Conservation (phyloP, 30 jellyfish, hydroid and myxozoan species). For the Hydra vulgaris region DNA sequence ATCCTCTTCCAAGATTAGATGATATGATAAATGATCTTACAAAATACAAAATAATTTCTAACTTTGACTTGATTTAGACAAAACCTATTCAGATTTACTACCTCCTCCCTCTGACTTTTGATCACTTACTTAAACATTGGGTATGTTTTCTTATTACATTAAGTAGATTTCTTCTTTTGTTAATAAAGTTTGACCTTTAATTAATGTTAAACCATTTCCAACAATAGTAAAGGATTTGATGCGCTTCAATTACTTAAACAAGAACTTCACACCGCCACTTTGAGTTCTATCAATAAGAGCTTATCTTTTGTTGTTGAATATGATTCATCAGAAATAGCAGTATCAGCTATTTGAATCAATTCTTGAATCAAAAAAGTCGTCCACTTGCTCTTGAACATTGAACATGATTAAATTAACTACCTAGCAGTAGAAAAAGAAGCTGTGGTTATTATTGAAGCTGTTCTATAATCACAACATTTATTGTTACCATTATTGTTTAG, state of each 20-base stretch:
- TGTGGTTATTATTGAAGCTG: background rate
- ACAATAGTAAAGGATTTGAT: too few species aligned
- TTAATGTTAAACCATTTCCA: too few species aligned
- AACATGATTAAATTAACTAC: background rate
- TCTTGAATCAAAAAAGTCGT: background rate
- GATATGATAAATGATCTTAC: constrained; percentile 39
- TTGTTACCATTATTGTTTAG: too few species aligned
- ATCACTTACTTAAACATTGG: background rate
- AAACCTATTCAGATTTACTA: too few species aligned
- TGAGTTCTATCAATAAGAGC: too few species aligned
- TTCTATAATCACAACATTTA: background rate
- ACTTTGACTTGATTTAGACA: constrained; percentile 33
- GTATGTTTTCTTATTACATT: too few species aligned
- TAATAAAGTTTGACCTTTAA: too few species aligned
- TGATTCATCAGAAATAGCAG: background rate
- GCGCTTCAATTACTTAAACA: too few species aligned
- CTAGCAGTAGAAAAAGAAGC: background rate
- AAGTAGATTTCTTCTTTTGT: too few species aligned
- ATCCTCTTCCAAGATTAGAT: constrained; percentile 43
- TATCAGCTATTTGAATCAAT: too few species aligned
- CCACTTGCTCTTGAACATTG: background rate
- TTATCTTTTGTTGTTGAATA: too few species aligned
- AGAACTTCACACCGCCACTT: too few species aligned
- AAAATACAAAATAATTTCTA: constrained; percentile 31
- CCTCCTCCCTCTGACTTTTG: background rate